Evolutionary conservation across 92 coral and sea anemone species (phyloP).

Genomic region (Parazoanthus swiftii): DNA sequence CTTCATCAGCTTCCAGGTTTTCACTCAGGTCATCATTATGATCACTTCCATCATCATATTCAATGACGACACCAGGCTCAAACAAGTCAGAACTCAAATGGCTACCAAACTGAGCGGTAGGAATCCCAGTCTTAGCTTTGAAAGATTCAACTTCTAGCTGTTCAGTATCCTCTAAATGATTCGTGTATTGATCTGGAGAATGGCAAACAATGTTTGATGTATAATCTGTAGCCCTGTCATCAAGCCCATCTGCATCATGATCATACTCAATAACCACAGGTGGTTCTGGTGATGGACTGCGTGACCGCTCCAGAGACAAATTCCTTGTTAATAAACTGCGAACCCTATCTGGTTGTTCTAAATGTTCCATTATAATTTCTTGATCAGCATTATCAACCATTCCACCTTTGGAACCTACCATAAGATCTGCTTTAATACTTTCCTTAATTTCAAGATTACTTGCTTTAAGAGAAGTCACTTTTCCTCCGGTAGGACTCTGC

Average conservation of each 20-base stretch:
- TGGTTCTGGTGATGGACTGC: constrained; percentile 38
- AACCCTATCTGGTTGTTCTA: constrained; percentile 2
- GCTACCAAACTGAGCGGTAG: not conserved
- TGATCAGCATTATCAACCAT: not conserved
- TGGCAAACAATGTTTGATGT: not conserved
- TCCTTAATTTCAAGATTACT: not conserved
- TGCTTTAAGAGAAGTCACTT: not conserved
- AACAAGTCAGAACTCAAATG: not conserved
- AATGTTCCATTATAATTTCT: not conserved
- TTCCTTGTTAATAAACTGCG: constrained; percentile 22
- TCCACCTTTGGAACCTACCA: not conserved
- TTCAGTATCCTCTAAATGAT: not conserved
- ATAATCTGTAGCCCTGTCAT: not conserved
- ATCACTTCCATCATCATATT: constrained; percentile 52
- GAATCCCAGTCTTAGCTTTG: not conserved
- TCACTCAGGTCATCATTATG: constrained; percentile 40
- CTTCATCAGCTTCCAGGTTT: constrained; percentile 35
- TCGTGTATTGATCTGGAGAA: constrained; percentile 2
- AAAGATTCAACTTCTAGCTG: not conserved
- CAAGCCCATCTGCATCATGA: constrained; percentile 13
- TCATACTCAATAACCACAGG: constrained; percentile 50
- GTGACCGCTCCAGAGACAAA: constrained; percentile 1
- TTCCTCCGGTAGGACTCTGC: not conserved
- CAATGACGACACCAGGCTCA: constrained; percentile 51
- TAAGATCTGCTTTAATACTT: not conserved